phyloP scores from a whole-genome alignment of 2,113 vertebrate genomes.

The Catharus minimus region DNA sequence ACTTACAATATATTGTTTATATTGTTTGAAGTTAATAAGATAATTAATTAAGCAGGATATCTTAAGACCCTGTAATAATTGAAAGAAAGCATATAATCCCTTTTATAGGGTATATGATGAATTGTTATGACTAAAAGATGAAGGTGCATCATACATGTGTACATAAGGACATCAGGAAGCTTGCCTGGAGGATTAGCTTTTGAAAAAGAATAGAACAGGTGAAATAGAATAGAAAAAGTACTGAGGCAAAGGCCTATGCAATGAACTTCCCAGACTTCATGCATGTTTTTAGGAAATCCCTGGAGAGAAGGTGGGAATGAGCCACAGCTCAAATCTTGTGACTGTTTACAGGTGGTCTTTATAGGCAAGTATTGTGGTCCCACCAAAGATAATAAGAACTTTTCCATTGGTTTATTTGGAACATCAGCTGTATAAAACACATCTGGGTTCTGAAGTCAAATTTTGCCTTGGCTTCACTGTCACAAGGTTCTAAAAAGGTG shows the following conservation, averaged over 20 bases:
- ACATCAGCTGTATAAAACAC: background rate
- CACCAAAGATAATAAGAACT: background rate
- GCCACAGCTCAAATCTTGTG: rapidly evolving
- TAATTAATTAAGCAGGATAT: background rate
- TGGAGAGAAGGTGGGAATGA: background rate
- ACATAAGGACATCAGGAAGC: background rate
- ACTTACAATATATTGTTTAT: background rate
- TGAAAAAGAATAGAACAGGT: too few species aligned
- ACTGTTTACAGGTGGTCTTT: background rate
- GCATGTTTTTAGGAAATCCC: background rate
- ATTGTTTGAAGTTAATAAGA: background rate
- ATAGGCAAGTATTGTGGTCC: background rate
- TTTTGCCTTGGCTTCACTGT: background rate
- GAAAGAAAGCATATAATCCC: background rate
- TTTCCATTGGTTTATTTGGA: background rate
- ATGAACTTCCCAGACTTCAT: background rate
- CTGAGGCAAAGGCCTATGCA: background rate
- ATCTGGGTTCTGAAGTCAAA: background rate
- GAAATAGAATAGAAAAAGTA: background rate
- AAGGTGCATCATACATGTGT: background rate
- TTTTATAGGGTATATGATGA: background rate
- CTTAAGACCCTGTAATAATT: background rate
- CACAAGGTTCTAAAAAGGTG: background rate
- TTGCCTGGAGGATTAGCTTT: background rate
- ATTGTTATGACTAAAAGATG: background rate